Evolutionary conservation across 2,888 invertebrate species (phyloP).

Genomic region (Hirtodrosophila confusa): DNA sequence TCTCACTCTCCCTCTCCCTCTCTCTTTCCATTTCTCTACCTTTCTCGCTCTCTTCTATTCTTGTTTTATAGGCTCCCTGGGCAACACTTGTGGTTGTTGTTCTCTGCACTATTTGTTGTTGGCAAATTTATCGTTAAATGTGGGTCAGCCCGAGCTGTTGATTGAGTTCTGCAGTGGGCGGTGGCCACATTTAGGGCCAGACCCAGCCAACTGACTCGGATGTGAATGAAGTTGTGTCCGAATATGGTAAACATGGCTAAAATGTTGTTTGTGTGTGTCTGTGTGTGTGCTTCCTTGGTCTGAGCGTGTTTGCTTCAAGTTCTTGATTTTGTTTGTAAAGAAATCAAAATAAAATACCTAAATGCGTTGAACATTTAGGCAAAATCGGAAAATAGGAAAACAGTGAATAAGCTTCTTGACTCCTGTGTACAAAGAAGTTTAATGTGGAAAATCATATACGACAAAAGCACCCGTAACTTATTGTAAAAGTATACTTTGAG

Average conservation of each 20-base stretch:
- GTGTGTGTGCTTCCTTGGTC: constrained; percentile 9
- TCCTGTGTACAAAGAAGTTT: neutral
- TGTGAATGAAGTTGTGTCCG: constrained; percentile 33
- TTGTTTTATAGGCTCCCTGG: constrained; percentile 32
- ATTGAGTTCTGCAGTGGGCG: constrained; percentile 59
- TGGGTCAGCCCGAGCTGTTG: constrained; percentile 69
- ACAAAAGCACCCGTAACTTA: no score
- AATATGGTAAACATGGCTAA: constrained; percentile 26
- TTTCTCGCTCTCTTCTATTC: neutral
- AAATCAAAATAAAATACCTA: constrained; percentile 24
- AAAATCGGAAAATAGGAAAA: constrained; percentile 12
- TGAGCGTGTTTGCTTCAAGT: constrained; percentile 36
- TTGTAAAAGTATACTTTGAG: no score
- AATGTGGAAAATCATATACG: neutral
- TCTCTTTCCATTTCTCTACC: neutral
- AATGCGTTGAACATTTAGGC: constrained; percentile 28
- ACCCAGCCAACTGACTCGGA: neutral
- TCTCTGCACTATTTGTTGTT: constrained; percentile 55
- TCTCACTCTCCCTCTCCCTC: neutral
- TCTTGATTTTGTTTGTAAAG: constrained; percentile 23
- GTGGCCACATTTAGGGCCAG: constrained; percentile 6
- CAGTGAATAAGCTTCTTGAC: neutral
- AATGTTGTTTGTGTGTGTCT: constrained; percentile 16
- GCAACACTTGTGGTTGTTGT: constrained; percentile 27
- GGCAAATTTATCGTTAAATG: constrained; percentile 69